These are phyloP conservation scores for Triplophysa siluroides DNA, from an alignment of 2,113 vertebrate species.

Conservation along the genomic window DNA sequence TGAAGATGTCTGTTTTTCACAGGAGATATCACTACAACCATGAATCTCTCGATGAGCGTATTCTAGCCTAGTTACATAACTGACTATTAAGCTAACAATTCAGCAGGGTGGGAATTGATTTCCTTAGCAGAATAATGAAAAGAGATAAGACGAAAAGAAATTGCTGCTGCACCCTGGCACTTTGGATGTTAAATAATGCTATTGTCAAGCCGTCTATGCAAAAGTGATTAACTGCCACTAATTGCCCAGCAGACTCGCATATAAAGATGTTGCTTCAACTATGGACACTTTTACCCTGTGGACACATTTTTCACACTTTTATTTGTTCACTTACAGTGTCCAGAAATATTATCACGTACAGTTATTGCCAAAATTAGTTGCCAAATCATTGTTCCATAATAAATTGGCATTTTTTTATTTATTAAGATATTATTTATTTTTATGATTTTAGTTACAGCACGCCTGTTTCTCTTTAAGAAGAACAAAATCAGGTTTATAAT, in stretches of 20 bases:
- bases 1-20: not conserved
- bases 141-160: constrained; percentile 12
- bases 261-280: not conserved
- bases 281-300: not conserved
- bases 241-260: constrained; percentile 9
- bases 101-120: constrained; percentile 3
- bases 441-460: no score
- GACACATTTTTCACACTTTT: not conserved
- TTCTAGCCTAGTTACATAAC: constrained; percentile 21
- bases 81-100: constrained; percentile 22
- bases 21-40: constrained; percentile 6
- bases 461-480: no score
- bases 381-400: no score
- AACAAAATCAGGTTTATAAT: no score
- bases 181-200: constrained; percentile 8
- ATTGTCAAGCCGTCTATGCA: constrained; percentile 4
- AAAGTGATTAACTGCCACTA: constrained; percentile 20
- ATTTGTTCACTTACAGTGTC: no score
- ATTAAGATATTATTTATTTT: no score
- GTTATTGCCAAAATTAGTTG: no score
- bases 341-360: no score
- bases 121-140: constrained; percentile 32
- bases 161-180: not conserved
- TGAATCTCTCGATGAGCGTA: not conserved
- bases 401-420: no score